Conservation (phyloP, 1,140 invertebrate genomes). For the Macrobrachium nipponense region DNA sequence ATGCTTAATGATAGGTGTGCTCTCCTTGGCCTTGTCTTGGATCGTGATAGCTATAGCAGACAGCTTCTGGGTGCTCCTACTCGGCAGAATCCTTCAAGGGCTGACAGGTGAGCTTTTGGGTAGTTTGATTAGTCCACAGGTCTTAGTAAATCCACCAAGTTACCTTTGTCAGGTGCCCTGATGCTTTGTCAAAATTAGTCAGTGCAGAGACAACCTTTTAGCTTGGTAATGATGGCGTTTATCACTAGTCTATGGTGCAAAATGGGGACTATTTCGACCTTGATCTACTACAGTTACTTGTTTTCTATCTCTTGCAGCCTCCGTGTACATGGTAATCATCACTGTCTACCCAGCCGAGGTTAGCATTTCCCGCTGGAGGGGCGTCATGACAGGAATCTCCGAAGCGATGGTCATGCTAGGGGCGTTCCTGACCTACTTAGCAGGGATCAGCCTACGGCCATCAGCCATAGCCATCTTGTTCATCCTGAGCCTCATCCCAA, state of each 20-base stretch:
- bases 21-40: slow-evolving; percentile 27
- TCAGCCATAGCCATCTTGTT: slow-evolving; percentile 22
- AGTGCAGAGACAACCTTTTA: no score
- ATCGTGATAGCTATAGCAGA: slow-evolving; percentile 3
- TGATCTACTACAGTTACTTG: background rate
- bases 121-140: no score
- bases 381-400: slow-evolving; percentile 36
- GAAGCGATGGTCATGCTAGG: slow-evolving; percentile 54
- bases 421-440: slow-evolving; percentile 42
- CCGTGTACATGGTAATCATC: slow-evolving; percentile 52
- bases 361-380: slow-evolving; percentile 35
- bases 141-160: no score
- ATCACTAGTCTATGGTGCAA: background rate
- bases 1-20: slow-evolving; percentile 3
- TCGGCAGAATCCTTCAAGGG: slow-evolving; percentile 37
- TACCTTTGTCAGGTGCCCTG: no score
- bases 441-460: slow-evolving; percentile 22
- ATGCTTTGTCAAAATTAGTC: no score
- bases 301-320: slow-evolving; percentile 19
- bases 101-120: slow-evolving; percentile 24
- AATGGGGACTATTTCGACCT: background rate
- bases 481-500: slow-evolving; percentile 23
- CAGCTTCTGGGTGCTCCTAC: slow-evolving; percentile 32
- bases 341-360: slow-evolving; percentile 51
- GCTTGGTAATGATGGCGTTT: no score